phyloP scores from a whole-genome alignment of 2,888 invertebrate species.

The Chrysina gloriosa region DNA sequence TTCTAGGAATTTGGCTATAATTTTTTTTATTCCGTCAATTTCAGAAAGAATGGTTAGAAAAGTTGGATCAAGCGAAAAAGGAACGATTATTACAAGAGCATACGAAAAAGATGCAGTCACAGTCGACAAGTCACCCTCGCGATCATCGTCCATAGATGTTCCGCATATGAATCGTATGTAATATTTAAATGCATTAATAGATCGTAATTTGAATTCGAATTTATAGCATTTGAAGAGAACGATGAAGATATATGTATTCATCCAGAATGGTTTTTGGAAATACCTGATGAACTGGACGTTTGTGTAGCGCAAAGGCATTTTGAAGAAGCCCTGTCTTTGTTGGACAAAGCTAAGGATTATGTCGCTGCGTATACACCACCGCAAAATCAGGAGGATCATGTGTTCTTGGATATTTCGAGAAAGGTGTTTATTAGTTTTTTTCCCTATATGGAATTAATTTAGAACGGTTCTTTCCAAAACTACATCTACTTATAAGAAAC shows the following conservation, averaged over 20 bases:
- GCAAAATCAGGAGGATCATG: slow-evolving; percentile 62
- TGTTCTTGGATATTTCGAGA: slow-evolving; percentile 66
- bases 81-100: slow-evolving; percentile 76
- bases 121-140: slow-evolving; percentile 64
- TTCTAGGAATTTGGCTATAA: no score
- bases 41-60: slow-evolving; percentile 93
- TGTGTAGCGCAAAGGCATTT: slow-evolving; percentile 95
- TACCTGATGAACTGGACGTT: slow-evolving; percentile 94
- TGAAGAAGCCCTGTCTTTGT: slow-evolving; percentile 87
- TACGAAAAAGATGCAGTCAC: slow-evolving; percentile 62
- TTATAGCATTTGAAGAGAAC: slow-evolving; percentile 63
- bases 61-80: slow-evolving; percentile 91
- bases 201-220: neutral
- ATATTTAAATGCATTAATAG: slow-evolving; percentile 18
- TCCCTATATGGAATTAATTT: neutral
- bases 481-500: no score
- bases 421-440: slow-evolving; percentile 53
- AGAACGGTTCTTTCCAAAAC: no score
- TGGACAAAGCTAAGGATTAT: slow-evolving; percentile 76
- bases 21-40: slow-evolving; percentile 44
- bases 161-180: slow-evolving; percentile 63
- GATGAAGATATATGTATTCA: slow-evolving; percentile 61
- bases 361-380: slow-evolving; percentile 58
- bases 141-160: slow-evolving; percentile 65
- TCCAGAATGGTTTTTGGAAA: slow-evolving; percentile 91